Conservation (phyloP, 2,797 vertebrate species). For the Hoplostethus mediterraneus region DNA sequence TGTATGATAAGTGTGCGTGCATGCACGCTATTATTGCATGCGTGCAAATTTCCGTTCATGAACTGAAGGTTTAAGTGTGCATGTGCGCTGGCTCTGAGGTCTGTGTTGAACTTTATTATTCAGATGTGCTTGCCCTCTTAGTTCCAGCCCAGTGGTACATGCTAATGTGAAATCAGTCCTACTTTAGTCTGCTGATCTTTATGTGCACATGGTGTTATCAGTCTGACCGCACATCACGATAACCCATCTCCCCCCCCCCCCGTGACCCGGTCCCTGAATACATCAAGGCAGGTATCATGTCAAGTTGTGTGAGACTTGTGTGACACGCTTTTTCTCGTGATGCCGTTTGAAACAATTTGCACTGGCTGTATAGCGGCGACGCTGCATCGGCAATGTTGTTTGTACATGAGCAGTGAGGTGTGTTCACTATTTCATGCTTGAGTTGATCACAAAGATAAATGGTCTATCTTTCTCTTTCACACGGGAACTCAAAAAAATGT, state of each 20-base stretch:
- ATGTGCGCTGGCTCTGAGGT: slow-evolving; percentile 46
- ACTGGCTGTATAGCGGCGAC: slow-evolving; percentile 3
- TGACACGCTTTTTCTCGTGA: slow-evolving; percentile 13
- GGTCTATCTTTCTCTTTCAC: too few species aligned
- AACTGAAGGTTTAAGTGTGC: slow-evolving; percentile 51
- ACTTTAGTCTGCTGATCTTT: slow-evolving; percentile 64
- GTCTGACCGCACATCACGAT: slow-evolving; percentile 19
- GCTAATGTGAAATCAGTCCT: slow-evolving; percentile 76
- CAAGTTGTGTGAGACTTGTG: slow-evolving; percentile 32
- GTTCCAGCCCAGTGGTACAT: slow-evolving; percentile 70
- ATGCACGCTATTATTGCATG: slow-evolving; percentile 40
- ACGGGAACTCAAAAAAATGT: too few species aligned
- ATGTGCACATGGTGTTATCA: slow-evolving; percentile 45
- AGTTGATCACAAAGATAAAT: slow-evolving; percentile 30
- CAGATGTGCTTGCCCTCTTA: slow-evolving; percentile 68
- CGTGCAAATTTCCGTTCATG: slow-evolving; percentile 54
- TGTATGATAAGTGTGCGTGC: slow-evolving; percentile 29
- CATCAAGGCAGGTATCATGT: slow-evolving; percentile 36
- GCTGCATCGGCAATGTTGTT: slow-evolving; percentile 33
- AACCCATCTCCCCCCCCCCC: slow-evolving; percentile 44
- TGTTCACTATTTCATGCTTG: slow-evolving; percentile 7
- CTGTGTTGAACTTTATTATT: slow-evolving; percentile 73
- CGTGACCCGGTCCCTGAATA: slow-evolving; percentile 49
- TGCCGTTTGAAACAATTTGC: slow-evolving; percentile 24
- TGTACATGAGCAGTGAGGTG: slow-evolving; percentile 12